These are phyloP conservation scores for Sphenodon punctatus DNA, from an alignment of 2,797 vertebrate genomes.

Conservation along the genomic window DNA sequence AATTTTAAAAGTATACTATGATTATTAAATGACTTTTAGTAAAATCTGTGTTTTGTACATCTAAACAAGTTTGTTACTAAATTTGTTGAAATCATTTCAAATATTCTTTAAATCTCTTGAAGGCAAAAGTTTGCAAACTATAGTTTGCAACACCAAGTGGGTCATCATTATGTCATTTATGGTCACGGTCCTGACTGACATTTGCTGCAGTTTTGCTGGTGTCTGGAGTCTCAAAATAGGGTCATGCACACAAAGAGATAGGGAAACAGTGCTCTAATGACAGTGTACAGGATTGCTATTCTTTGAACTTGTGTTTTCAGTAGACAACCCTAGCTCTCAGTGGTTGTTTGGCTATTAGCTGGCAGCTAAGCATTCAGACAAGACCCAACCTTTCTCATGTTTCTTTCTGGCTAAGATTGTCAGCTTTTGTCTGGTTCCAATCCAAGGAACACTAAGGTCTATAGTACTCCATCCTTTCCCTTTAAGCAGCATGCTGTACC, in stretches of 20 bases:
- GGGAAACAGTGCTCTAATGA: neutral
- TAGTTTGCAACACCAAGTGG: no score
- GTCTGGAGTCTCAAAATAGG: no score
- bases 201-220: no score
- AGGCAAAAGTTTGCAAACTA: no score
- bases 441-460: neutral
- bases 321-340: neutral
- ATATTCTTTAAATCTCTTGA: neutral
- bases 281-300: neutral
- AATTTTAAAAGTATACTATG: neutral
- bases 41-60: neutral
- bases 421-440: neutral
- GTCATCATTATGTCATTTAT: no score
- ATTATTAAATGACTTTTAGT: neutral
- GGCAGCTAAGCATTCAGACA: no score
- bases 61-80: neutral
- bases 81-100: neutral
- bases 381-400: no score
- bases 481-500: no score
- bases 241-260: no score
- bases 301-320: neutral
- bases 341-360: neutral
- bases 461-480: no score
- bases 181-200: no score
- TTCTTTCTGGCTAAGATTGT: neutral